phyloP scores from a whole-genome alignment of 1,140 invertebrate species.

The Drosophila fuyamai region DNA sequence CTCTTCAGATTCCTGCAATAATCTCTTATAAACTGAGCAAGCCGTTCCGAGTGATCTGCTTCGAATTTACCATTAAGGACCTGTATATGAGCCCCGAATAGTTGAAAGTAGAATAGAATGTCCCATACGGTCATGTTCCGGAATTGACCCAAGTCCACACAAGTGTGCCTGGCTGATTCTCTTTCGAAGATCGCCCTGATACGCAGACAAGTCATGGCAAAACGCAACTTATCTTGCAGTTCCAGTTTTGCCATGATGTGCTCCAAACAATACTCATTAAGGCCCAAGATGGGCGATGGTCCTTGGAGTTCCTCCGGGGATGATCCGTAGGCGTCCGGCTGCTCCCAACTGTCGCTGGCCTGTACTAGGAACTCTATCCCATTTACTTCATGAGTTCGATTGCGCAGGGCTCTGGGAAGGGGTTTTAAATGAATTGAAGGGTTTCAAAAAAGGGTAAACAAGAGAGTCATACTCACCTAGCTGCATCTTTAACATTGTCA shows the following conservation, averaged over 20 bases:
- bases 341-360: conserved; percentile 70
- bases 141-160: conserved; percentile 24
- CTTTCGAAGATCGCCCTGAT: conserved; percentile 30
- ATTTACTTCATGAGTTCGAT: conserved; percentile 3
- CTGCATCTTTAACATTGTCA: conserved; percentile 37
- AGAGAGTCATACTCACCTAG: conserved; percentile 38
- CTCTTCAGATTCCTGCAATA: conserved; percentile 46
- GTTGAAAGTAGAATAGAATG: conserved; percentile 50
- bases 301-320: background rate
- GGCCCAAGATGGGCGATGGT: conserved; percentile 16
- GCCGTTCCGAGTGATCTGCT: background rate
- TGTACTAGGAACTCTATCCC: conserved; percentile 12
- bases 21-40: conserved; percentile 27
- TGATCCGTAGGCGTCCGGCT: conserved; percentile 48
- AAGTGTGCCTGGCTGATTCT: conserved; percentile 17
- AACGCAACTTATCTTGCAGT: conserved; percentile 38
- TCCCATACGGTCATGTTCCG: conserved; percentile 63
- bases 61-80: background rate
- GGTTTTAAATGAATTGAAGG: no score
- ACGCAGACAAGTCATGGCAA: conserved; percentile 18
- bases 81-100: conserved; percentile 43
- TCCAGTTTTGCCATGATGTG: conserved; percentile 16
- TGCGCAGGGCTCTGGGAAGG: conserved; percentile 21
- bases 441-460: background rate
- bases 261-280: conserved; percentile 49